A percentile compares a stretch with the other conserved stretches of the same genome.
phyloP scores from a whole-genome alignment of 2,888 invertebrate genomes.

The Myopa tessellatipennis region DNA sequence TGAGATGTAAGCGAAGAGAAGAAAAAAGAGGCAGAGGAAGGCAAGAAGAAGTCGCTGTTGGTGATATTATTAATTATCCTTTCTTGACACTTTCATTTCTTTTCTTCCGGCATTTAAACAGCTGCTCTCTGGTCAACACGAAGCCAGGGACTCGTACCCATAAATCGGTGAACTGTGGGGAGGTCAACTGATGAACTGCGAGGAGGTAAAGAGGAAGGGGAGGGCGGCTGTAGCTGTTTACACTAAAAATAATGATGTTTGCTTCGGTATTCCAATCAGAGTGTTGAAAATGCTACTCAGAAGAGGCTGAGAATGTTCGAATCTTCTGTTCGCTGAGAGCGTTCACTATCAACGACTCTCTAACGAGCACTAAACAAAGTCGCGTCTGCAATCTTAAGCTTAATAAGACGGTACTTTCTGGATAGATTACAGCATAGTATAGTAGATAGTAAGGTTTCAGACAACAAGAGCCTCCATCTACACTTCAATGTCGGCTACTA shows the following conservation, averaged over 20 bases:
- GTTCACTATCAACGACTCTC: too few relatives aligned
- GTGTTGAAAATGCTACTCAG: neutral
- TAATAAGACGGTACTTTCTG: too few relatives aligned
- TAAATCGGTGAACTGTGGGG: neutral
- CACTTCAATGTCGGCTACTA: too few relatives aligned
- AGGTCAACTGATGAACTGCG: neutral
- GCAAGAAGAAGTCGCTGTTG: conserved; percentile 49
- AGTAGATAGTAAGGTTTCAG: too few relatives aligned
- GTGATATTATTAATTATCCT: conserved; percentile 63
- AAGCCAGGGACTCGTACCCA: neutral
- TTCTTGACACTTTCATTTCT: conserved; percentile 64
- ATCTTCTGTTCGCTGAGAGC: too few relatives aligned
- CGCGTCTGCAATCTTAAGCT: too few relatives aligned
- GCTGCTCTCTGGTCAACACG: conserved; percentile 56
- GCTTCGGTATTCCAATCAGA: neutral
- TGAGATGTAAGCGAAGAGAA: conserved; percentile 21
- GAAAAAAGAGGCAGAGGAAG: conserved; percentile 2
- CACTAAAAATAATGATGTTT: conserved; percentile 13
- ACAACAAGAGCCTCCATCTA: too few relatives aligned
- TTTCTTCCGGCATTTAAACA: conserved; percentile 56
- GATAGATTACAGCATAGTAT: too few relatives aligned
- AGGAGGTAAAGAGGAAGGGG: neutral
- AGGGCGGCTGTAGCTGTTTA: neutral
- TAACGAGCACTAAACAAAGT: too few relatives aligned
- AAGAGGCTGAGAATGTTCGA: too few relatives aligned